phyloP scores from a whole-genome alignment of 2,888 invertebrate species.

The Rhamphomyia laevipes region DNA sequence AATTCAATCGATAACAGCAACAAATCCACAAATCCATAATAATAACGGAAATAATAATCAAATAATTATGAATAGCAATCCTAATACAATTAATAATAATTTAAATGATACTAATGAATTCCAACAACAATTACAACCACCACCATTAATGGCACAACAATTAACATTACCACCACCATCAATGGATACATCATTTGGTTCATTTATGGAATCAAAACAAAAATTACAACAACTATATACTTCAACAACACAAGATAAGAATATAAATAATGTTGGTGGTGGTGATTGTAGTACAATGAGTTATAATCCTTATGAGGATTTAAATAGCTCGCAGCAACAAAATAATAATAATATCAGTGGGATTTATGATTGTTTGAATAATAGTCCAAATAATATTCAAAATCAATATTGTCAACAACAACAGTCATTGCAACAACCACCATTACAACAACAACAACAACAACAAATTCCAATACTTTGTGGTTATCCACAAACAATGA shows the following conservation, averaged over 20 bases:
- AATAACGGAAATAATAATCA: conserved; percentile 23
- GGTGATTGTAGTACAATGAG: too few relatives aligned
- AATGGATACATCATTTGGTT: background rate
- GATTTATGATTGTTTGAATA: too few relatives aligned
- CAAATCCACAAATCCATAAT: conserved; percentile 11
- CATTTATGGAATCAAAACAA: background rate
- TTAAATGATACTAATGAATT: background rate
- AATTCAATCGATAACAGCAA: conserved; percentile 4
- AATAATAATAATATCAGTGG: too few relatives aligned
- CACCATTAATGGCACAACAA: conserved; percentile 7
- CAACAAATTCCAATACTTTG: background rate
- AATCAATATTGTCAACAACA: background rate
- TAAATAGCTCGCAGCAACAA: too few relatives aligned
- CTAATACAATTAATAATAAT: background rate
- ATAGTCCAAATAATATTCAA: too few relatives aligned
- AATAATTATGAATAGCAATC: conserved; percentile 4
- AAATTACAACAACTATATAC: background rate
- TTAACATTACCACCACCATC: conserved; percentile 5
- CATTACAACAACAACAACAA: background rate
- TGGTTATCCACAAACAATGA: conserved; percentile 4
- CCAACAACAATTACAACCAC: background rate
- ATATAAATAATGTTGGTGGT: background rate
- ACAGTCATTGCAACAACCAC: background rate
- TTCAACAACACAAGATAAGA: background rate
- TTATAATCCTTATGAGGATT: too few relatives aligned